Conservation (phyloP, 30 jellyfish, hydroid and myxozoan species). For the Rhopilema esculentum region DNA sequence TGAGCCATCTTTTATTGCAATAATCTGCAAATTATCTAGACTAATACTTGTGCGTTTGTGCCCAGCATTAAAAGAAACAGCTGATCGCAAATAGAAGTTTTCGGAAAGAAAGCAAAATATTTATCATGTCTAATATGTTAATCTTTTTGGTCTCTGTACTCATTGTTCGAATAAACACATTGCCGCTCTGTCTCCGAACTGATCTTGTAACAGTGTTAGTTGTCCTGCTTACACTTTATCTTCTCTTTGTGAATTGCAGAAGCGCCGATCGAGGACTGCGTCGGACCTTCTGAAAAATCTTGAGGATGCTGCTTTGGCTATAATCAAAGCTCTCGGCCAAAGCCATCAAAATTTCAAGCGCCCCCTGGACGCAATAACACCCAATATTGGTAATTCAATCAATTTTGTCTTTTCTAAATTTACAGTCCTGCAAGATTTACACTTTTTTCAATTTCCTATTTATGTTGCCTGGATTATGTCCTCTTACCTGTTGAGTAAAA, state of each 20-base stretch:
- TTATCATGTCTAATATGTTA: constrained; percentile 24
- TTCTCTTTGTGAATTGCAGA: constrained; percentile 11
- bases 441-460: no score
- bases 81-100: not conserved
- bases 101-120: constrained; percentile 6
- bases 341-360: not conserved
- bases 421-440: no score
- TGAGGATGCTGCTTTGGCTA: constrained; percentile 66
- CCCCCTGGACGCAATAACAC: constrained; percentile 37
- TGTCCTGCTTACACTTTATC: not conserved
- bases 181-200: constrained; percentile 7
- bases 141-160: constrained; percentile 22
- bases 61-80: not conserved
- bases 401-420: no score
- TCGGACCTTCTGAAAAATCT: constrained; percentile 52
- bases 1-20: not conserved
- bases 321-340: constrained; percentile 55
- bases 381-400: constrained; percentile 49
- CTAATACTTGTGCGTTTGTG: not conserved
- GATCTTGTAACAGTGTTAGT: not conserved
- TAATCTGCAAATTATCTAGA: not conserved
- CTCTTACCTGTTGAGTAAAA: no score
- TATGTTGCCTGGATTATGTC: no score
- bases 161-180: not conserved
- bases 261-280: constrained; percentile 41